phyloP scores from a whole-genome alignment of 1,140 invertebrate genomes.

The Drosophila varians region DNA sequence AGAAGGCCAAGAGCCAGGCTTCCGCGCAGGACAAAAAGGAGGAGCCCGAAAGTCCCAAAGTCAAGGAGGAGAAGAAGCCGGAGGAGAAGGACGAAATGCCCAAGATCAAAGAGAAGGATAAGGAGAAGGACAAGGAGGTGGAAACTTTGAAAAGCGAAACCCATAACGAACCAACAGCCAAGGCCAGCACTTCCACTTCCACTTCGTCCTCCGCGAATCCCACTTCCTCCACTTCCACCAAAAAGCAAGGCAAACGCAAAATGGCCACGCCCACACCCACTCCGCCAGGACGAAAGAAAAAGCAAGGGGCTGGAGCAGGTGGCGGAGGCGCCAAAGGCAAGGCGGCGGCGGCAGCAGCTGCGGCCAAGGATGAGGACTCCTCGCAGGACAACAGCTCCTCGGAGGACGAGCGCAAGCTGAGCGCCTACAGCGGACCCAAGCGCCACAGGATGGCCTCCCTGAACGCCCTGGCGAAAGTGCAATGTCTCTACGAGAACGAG shows the following conservation, averaged over 20 bases:
- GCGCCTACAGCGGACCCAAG: constrained; percentile 86
- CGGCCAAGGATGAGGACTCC: constrained; percentile 24
- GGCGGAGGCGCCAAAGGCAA: background rate
- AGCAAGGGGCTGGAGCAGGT: constrained; percentile 11
- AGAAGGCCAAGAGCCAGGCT: constrained; percentile 10
- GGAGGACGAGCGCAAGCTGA: constrained; percentile 73
- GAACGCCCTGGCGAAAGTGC: constrained; percentile 95
- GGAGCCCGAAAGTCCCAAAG: background rate
- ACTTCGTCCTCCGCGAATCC: background rate
- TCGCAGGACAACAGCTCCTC: constrained; percentile 62
- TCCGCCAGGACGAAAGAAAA: constrained; percentile 34
- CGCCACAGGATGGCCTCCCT: constrained; percentile 93
- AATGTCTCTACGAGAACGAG: constrained; percentile 95
- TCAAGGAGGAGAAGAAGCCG: constrained; percentile 7
- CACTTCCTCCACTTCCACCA: constrained; percentile 1
- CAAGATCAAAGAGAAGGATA: constrained; percentile 1
- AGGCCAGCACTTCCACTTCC: background rate
- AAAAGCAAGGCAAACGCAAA: constrained; percentile 57
- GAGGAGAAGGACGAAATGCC: background rate
- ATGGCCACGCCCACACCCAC: constrained; percentile 35
- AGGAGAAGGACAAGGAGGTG: constrained; percentile 13
- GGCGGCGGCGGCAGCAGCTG: constrained; percentile 10
- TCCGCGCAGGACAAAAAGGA: background rate
- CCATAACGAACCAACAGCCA: constrained; percentile 2
- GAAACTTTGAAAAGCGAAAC: constrained; percentile 20